phyloP scores from a whole-genome alignment of 2,113 vertebrate genomes.

The Phaethornis superciliosus region DNA sequence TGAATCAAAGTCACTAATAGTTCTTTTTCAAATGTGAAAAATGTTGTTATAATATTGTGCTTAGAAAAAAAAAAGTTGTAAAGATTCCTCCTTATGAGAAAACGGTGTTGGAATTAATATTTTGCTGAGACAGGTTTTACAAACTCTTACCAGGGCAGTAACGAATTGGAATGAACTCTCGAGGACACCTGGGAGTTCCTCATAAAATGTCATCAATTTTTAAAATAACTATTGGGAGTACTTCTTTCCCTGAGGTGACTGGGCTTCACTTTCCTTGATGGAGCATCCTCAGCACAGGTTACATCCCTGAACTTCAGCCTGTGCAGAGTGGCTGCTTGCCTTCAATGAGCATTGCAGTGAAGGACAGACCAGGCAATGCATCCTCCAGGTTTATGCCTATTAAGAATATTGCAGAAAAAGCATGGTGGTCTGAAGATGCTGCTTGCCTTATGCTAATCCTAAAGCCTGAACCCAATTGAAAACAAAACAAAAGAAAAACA shows the following conservation, averaged over 20 bases:
- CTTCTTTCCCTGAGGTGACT: background rate
- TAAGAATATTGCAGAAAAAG: background rate
- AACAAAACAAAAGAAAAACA: background rate
- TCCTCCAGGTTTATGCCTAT: background rate
- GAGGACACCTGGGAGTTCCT: background rate
- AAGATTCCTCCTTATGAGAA: background rate
- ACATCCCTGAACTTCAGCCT: background rate
- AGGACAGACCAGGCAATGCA: background rate
- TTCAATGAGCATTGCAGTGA: background rate
- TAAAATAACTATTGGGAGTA: background rate
- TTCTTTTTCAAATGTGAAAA: background rate
- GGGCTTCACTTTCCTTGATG: background rate
- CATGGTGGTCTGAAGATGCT: background rate
- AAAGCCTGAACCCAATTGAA: background rate
- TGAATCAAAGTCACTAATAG: slow-evolving; percentile 9
- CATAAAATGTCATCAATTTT: background rate
- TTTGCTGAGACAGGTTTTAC: background rate
- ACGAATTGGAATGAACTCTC: background rate
- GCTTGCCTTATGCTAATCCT: background rate
- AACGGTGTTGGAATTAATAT: background rate
- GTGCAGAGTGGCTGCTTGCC: background rate
- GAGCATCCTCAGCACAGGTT: background rate
- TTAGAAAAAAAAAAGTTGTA: background rate
- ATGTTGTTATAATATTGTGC: background rate
- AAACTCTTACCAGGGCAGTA: background rate